phyloP scores from a whole-genome alignment of 2,113 vertebrate species.

The Mus spicilegus region DNA sequence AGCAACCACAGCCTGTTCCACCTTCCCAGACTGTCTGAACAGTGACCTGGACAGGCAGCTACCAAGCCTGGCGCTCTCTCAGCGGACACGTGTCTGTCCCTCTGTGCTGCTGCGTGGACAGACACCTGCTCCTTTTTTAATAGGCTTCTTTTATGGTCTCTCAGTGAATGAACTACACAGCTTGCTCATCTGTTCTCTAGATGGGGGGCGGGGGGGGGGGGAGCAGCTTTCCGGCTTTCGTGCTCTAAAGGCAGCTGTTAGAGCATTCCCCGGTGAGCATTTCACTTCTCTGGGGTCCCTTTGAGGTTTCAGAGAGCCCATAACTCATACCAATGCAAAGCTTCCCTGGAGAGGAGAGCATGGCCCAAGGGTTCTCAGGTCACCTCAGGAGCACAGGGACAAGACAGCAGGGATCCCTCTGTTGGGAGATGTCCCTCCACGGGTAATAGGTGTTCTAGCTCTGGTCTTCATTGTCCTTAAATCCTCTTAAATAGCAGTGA shows the following conservation, averaged over 20 bases:
- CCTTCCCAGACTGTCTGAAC: neutral
- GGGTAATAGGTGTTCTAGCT: neutral
- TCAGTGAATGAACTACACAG: neutral
- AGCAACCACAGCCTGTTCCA: neutral
- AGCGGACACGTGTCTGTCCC: accelerated
- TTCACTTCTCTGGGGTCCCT: neutral
- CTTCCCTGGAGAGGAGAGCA: neutral
- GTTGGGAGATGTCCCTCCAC: neutral
- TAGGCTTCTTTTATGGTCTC: neutral
- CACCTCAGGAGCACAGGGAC: neutral
- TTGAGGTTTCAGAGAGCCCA: neutral
- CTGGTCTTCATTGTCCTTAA: no score
- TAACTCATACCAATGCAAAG: neutral
- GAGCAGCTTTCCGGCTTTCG: neutral
- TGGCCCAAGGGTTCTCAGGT: neutral
- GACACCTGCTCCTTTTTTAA: neutral
- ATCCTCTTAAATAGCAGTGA: neutral
- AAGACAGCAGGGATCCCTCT: neutral
- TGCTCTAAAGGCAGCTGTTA: neutral
- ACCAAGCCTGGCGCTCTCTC: neutral
- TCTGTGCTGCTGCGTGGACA: accelerated
- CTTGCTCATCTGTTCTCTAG: no score
- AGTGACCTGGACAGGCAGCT: neutral
- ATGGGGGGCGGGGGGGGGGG: no score
- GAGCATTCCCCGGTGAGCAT: neutral